Percentiles rank a stretch among this genome's conserved stretches.
phyloP scores from a whole-genome alignment of 2,888 invertebrate species.

The Drosophila villosipedis region DNA sequence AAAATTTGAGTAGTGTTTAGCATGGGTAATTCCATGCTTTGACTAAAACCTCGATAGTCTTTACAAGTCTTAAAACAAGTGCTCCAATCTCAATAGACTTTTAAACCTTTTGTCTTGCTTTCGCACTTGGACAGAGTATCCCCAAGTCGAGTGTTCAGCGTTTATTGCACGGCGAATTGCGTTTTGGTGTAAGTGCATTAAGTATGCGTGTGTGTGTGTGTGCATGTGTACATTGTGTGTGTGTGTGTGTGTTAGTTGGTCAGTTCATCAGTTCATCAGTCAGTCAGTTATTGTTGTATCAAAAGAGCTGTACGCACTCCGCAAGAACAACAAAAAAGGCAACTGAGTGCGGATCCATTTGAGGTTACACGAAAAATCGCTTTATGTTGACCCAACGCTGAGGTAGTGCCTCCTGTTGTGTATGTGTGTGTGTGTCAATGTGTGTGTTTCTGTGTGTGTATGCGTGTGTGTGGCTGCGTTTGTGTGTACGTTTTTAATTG shows the following conservation, averaged over 20 bases:
- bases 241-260: conserved; percentile 8
- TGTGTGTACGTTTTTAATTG: conserved; percentile 37
- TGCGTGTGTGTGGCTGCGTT: conserved; percentile 11
- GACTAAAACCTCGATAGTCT: not conserved
- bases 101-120: not conserved
- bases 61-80: not conserved
- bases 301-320: conserved; percentile 57
- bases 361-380: conserved; percentile 68
- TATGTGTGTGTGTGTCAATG: not conserved
- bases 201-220: conserved; percentile 18
- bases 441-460: conserved; percentile 14
- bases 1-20: not conserved
- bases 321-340: conserved; percentile 17
- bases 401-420: conserved; percentile 3
- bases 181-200: conserved; percentile 75
- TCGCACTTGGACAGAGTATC: conserved; percentile 2
- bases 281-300: conserved; percentile 66
- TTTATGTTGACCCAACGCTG: conserved; percentile 39
- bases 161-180: conserved; percentile 56
- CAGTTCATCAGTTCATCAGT: conserved; percentile 5
- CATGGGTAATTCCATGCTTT: not conserved
- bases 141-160: not conserved
- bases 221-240: not conserved
- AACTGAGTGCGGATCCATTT: conserved; percentile 38
- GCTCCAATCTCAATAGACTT: not conserved